Conservation (phyloP, 2,113 vertebrate genomes). For the Hippocampus zosterae region DNA sequence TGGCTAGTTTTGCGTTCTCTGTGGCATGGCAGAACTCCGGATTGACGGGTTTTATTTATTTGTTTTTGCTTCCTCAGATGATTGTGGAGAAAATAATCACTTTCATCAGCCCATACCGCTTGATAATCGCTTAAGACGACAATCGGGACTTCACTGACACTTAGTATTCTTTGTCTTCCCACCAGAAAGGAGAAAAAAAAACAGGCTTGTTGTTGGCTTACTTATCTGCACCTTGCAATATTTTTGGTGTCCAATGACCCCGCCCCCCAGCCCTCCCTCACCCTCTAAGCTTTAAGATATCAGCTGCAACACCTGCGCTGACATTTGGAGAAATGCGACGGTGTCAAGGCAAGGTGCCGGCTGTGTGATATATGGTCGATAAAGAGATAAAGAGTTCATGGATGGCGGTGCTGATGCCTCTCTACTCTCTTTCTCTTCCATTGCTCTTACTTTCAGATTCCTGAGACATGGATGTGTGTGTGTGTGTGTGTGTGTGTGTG, state of each 20-base stretch:
- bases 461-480: constrained; percentile 1
- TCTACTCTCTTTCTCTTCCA: constrained; percentile 4
- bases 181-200: background rate
- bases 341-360: constrained; percentile 49
- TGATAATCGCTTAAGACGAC: too few relatives aligned
- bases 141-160: background rate
- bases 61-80: too few relatives aligned
- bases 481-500: background rate
- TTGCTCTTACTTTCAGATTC: constrained; percentile 22
- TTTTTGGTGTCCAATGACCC: constrained; percentile 25
- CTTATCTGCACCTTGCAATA: constrained; percentile 47
- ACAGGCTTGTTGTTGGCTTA: background rate
- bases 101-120: too few relatives aligned
- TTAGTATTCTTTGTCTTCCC: background rate
- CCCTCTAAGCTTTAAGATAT: constrained; percentile 44
- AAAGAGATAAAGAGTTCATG: constrained; percentile 57
- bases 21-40: too few relatives aligned
- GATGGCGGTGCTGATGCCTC: background rate
- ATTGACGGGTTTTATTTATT: too few relatives aligned
- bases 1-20: too few relatives aligned
- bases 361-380: constrained; percentile 49
- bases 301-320: constrained; percentile 60
- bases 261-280: background rate
- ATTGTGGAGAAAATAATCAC: too few relatives aligned
- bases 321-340: constrained; percentile 70